A percentile compares a stretch with the other conserved stretches of the same genome.
Conservation (phyloP, 2,797 vertebrate genomes). For the Potorous gilbertii region DNA sequence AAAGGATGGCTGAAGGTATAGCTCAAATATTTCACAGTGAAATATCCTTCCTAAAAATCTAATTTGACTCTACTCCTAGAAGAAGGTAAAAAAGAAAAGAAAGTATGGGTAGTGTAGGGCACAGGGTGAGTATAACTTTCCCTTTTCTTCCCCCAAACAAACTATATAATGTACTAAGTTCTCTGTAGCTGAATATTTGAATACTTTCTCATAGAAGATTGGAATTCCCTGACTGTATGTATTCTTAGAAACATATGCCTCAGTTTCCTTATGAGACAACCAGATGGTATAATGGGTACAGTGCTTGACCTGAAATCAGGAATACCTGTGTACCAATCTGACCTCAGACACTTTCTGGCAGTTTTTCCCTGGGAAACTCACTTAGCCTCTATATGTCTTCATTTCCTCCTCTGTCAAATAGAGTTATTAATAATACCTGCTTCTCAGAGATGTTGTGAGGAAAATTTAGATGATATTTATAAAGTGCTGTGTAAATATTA, state of each 20-base stretch:
- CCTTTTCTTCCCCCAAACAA: neutral
- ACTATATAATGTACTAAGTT: neutral
- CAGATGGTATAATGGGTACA: neutral
- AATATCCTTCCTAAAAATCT: neutral
- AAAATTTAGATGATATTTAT: neutral
- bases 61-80: neutral
- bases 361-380: neutral
- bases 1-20: neutral
- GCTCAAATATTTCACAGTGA: neutral
- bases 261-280: neutral
- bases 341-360: neutral
- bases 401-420: neutral
- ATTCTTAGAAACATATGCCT: neutral
- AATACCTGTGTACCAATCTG: neutral
- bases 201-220: neutral
- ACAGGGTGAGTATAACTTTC: neutral
- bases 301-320: neutral
- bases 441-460: neutral
- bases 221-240: neutral
- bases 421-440: neutral
- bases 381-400: neutral
- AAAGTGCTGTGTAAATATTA: neutral
- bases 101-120: neutral
- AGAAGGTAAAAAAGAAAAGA: neutral
- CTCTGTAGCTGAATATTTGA: neutral